Evolutionary conservation across 2,888 invertebrate genomes (phyloP).

Genomic region (Colletes collaris): DNA sequence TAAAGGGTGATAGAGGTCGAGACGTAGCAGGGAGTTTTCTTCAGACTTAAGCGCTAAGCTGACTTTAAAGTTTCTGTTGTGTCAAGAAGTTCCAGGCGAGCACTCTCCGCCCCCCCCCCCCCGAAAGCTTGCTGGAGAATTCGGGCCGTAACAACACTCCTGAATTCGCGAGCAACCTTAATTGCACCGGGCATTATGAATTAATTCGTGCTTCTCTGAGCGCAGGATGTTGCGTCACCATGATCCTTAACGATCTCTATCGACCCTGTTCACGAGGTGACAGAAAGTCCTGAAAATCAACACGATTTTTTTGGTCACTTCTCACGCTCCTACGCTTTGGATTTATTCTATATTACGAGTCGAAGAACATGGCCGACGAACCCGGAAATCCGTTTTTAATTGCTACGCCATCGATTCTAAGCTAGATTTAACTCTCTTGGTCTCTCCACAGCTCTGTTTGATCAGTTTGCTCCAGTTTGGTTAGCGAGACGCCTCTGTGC

Average conservation of each 20-base stretch:
- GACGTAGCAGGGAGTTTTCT: constrained; percentile 43
- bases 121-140: constrained; percentile 58
- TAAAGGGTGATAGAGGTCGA: constrained; percentile 35
- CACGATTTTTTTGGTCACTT: too few relatives aligned
- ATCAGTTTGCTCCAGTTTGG: too few relatives aligned
- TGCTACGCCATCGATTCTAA: too few relatives aligned
- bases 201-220: constrained; percentile 69
- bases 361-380: too few relatives aligned
- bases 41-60: constrained; percentile 71
- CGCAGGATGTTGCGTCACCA: constrained; percentile 26
- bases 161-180: constrained; percentile 74
- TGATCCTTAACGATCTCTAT: constrained; percentile 39
- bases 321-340: too few relatives aligned
- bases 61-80: constrained; percentile 76
- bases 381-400: too few relatives aligned
- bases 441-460: too few relatives aligned
- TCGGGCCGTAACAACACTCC: constrained; percentile 61
- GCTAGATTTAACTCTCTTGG: too few relatives aligned
- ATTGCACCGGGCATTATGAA: constrained; percentile 70
- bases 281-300: too few relatives aligned
- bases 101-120: constrained; percentile 44
- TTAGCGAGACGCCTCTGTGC: too few relatives aligned
- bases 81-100: constrained; percentile 71
- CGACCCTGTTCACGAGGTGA: neutral
- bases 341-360: too few relatives aligned